Conservation (phyloP, 1,140 invertebrate species). For the Temnothorax longispinosus region DNA sequence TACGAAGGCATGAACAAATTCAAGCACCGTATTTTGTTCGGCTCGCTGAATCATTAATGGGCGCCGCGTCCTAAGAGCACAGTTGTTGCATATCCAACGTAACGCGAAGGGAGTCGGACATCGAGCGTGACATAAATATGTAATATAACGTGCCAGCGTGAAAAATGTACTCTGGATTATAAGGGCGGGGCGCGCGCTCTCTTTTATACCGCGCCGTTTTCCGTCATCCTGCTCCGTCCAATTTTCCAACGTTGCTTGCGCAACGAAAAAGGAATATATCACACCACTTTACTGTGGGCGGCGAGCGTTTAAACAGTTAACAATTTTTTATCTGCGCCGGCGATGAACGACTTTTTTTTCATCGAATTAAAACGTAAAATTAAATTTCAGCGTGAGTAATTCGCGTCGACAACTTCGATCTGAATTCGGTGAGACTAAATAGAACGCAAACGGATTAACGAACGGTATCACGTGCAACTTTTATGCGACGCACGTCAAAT, state of each 20-base stretch:
- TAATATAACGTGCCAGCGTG: slow-evolving; percentile 71
- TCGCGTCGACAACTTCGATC: slow-evolving; percentile 32
- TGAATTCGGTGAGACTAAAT: slow-evolving; percentile 29
- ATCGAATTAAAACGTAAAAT: slow-evolving; percentile 36
- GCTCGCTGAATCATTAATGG: slow-evolving; percentile 73
- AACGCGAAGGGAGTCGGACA: slow-evolving; percentile 70
- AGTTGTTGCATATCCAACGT: slow-evolving; percentile 71
- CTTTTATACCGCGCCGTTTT: slow-evolving; percentile 39
- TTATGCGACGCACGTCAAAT: background rate
- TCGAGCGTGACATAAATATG: slow-evolving; percentile 73
- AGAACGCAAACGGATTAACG: slow-evolving; percentile 27
- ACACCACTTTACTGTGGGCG: slow-evolving; percentile 6
- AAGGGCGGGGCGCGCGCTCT: slow-evolving; percentile 44
- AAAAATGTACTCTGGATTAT: slow-evolving; percentile 74
- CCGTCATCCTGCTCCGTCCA: slow-evolving; percentile 34
- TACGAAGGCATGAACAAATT: slow-evolving; percentile 58
- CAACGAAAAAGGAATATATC: slow-evolving; percentile 40
- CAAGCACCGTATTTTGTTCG: slow-evolving; percentile 71
- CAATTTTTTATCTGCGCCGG: slow-evolving; percentile 30
- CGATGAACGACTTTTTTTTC: slow-evolving; percentile 29
- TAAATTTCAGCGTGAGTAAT: slow-evolving; percentile 23
- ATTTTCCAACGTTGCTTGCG: slow-evolving; percentile 25
- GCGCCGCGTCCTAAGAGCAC: slow-evolving; percentile 65
- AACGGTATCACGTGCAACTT: slow-evolving; percentile 4
- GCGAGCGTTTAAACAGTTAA: slow-evolving; percentile 33